Base-by-base conservation (phyloP, 2,888 invertebrate genomes). In the Cheilosia urbana region DNA sequence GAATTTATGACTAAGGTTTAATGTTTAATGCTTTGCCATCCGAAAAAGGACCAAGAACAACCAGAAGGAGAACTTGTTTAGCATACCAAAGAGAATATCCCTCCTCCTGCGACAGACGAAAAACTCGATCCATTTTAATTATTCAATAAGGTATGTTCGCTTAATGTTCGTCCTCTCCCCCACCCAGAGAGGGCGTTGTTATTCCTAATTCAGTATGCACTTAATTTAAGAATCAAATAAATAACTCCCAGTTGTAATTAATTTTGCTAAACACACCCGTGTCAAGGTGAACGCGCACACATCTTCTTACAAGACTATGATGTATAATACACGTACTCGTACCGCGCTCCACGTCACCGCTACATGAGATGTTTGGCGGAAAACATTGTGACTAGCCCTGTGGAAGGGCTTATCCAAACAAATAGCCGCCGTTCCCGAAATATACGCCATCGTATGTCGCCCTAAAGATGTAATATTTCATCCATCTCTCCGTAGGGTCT, bases 381-480 rank as follows among this genome's bases (percentile, higher is more conserved):
- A 37, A 37, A 37, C 37, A 37, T 37, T 37, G 37, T 45, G 45
- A 45, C 45, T 17, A 47, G 47, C 42, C 83, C 73, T 55, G 37
- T 40, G 47, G 27, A 69, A 79, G 73, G 65, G 68, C 79, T 68
- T 30, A 75, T 79, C 58, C 57, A 63, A 68, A 82, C 66, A 62
- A 55, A 73, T 73, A 77, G 55, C 62, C 51, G 55, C 49, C 63
- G 37, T 68, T 83, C 51, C 49, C 51, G 55, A 69, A 77, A 68
- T 69, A 49, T 27, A 21, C 55, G 78, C 55, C 63, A 57, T 63
- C 42, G 53, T 34, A 30, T 55, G 63, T 63, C 47, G 69, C 37
- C 77, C 68, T 84, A 79, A 79, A 78, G 68, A 79, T 79, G 66
- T 69, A 47, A 68, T 65, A 69, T 79, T 60, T 80, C 66, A 75